A percentile compares a stretch with the other conserved stretches of the same genome.
phyloP scores from a whole-genome alignment of 2,797 vertebrate species.

The Vipera latastei region DNA sequence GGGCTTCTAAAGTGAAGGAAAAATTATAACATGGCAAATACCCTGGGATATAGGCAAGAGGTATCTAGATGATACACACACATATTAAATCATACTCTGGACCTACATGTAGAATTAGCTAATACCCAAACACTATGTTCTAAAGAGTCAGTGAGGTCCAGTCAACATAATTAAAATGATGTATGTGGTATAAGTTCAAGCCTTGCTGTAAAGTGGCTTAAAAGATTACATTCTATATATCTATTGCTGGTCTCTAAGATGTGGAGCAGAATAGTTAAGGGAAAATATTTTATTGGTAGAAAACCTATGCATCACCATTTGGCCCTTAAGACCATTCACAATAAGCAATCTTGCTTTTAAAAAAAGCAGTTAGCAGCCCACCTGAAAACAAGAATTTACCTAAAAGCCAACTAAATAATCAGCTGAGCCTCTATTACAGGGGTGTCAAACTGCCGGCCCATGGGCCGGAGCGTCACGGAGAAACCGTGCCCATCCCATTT shows the following conservation, averaged over 20 bases:
- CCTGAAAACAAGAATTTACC: neutral
- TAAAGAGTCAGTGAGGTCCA: neutral
- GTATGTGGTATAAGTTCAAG: neutral
- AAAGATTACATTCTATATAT: neutral
- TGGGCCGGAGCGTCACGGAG: no score
- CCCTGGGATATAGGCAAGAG: neutral
- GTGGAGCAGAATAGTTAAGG: neutral
- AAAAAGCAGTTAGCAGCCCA: neutral
- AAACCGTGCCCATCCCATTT: no score
- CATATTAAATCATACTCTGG: neutral
- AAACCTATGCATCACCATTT: neutral
- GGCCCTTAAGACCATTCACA: neutral
- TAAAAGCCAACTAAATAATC: neutral
- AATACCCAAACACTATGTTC: neutral
- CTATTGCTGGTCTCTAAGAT: neutral
- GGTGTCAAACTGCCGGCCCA: no score
- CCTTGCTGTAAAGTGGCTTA: neutral
- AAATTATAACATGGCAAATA: neutral
- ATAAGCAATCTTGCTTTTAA: neutral
- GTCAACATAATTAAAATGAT: neutral
- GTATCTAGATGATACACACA: neutral
- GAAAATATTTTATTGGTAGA: neutral
- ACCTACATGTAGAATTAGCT: neutral
- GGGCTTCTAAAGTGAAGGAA: neutral
- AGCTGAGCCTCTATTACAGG: neutral